These are phyloP conservation scores for Cephalophus harveyi DNA, from an alignment of 2,113 vertebrate genomes.

Conservation along the genomic window DNA sequence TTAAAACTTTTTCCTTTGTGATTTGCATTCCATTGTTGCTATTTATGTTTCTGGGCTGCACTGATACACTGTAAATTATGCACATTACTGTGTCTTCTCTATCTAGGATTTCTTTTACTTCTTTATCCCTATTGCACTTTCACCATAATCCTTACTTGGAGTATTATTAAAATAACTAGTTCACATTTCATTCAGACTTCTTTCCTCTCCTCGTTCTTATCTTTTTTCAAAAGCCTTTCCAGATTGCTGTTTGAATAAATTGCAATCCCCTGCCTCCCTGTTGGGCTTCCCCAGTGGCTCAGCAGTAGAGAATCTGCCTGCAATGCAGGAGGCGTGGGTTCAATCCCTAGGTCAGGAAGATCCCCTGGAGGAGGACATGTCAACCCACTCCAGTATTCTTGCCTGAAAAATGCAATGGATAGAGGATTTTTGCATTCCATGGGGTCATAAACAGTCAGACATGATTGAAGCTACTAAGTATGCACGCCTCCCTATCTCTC, in stretches of 20 bases:
- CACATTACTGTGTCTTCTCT: neutral
- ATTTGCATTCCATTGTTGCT: neutral
- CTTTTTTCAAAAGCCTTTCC: neutral
- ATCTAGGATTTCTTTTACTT: neutral
- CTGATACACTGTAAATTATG: neutral
- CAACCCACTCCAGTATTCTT: neutral
- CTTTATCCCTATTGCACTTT: neutral
- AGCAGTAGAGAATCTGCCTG: neutral
- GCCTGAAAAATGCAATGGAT: neutral
- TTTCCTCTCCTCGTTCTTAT: neutral
- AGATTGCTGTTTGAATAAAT: neutral
- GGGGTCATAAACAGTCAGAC: neutral
- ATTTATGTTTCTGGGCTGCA: neutral
- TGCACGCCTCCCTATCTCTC: fast-evolving
- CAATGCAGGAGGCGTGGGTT: neutral
- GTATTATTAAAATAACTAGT: neutral
- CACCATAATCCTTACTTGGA: neutral
- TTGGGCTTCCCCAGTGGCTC: neutral
- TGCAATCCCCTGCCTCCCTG: neutral
- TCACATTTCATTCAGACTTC: neutral
- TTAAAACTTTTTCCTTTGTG: neutral
- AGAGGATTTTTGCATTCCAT: neutral
- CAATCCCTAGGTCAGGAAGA: neutral
- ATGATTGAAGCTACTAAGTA: neutral
- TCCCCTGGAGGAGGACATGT: neutral